Conservation (phyloP, 2,113 vertebrate species). For the Pollimyrus isidori region DNA sequence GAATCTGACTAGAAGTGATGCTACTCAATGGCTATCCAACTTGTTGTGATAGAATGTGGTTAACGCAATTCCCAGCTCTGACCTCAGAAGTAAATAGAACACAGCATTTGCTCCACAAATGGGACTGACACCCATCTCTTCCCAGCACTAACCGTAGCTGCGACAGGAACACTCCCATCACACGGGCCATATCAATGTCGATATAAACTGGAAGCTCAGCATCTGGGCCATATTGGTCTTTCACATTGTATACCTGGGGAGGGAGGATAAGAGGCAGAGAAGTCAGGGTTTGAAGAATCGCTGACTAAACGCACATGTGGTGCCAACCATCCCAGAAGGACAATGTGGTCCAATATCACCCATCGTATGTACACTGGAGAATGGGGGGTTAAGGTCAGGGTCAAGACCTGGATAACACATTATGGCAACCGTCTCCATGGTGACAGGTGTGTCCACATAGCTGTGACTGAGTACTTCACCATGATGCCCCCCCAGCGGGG, state of each 20-base stretch:
- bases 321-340: neutral
- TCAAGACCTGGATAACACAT: neutral
- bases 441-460: neutral
- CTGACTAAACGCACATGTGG: neutral
- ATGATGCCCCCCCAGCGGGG: constrained; percentile 96
- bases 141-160: constrained; percentile 73
- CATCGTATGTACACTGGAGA: neutral
- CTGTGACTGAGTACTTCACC: constrained; percentile 56
- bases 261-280: neutral
- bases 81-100: neutral
- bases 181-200: constrained; percentile 76
- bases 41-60: neutral
- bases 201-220: constrained; percentile 62
- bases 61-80: neutral
- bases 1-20: neutral
- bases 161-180: constrained; percentile 93
- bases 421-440: neutral
- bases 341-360: neutral
- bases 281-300: neutral
- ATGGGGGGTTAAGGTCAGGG: neutral
- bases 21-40: neutral
- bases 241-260: constrained; percentile 81
- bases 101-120: neutral
- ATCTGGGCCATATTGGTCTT: constrained; percentile 55
- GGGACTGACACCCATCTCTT: neutral